Conservation (phyloP, 2,888 invertebrate species). For the Caradrina clavipalpis region DNA sequence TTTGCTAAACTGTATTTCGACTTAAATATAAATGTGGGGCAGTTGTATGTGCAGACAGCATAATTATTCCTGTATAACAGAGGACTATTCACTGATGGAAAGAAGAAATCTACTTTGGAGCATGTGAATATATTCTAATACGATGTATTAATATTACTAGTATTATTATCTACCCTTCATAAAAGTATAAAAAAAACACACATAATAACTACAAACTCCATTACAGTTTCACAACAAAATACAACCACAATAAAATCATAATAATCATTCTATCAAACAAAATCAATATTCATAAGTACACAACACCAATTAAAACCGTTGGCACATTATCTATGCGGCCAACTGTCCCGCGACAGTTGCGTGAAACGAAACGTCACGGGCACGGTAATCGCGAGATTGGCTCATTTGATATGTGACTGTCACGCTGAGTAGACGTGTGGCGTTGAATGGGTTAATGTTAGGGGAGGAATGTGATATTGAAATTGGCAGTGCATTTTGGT, state of each 20-base stretch:
- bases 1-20: constrained; percentile 15
- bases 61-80: too few species aligned
- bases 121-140: too few species aligned
- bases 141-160: too few species aligned
- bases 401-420: constrained; percentile 79
- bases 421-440: constrained; percentile 69
- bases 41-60: neutral
- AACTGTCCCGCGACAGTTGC: constrained; percentile 87
- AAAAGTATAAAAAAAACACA: neutral
- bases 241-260: constrained; percentile 24
- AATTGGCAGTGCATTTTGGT: constrained; percentile 40
- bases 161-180: too few species aligned
- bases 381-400: constrained; percentile 81
- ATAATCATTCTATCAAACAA: constrained; percentile 28
- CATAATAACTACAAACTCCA: neutral
- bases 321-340: constrained; percentile 73
- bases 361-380: constrained; percentile 82
- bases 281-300: constrained; percentile 64
- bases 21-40: neutral
- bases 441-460: constrained; percentile 62
- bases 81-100: too few species aligned
- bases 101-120: too few species aligned
- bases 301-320: constrained; percentile 65
- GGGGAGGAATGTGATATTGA: constrained; percentile 54
- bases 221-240: constrained; percentile 5